A percentile compares a stretch with the other conserved stretches of the same genome.
Conservation (phyloP, 2,113 vertebrate species). For the Gasterosteus aculeatus region DNA sequence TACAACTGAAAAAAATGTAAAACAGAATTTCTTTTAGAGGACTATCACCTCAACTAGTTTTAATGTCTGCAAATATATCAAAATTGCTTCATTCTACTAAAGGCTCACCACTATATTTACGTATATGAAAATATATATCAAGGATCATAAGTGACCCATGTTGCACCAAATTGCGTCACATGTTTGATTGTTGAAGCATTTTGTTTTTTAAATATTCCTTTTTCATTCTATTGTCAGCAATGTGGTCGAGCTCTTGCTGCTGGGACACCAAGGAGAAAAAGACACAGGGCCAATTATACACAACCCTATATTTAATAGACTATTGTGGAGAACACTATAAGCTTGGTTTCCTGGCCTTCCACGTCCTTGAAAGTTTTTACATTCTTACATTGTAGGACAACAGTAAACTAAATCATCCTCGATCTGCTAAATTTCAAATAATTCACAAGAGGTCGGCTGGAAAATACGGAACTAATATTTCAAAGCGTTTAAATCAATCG, state of each 20-base stretch:
- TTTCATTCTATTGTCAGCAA: slow-evolving; percentile 13
- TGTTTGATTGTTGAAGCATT: slow-evolving; percentile 10
- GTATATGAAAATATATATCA: background rate
- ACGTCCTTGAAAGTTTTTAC: slow-evolving; percentile 3
- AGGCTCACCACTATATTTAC: background rate
- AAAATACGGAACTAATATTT: background rate
- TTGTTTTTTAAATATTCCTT: background rate
- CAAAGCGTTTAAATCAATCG: background rate
- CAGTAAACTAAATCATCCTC: background rate
- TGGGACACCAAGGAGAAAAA: background rate
- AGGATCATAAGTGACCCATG: background rate
- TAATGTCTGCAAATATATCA: background rate
- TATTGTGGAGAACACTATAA: background rate
- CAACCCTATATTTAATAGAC: background rate
- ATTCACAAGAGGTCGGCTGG: background rate
- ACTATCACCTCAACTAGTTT: background rate
- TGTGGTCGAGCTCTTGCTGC: slow-evolving; percentile 5
- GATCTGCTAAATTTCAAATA: background rate
- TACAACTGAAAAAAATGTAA: background rate
- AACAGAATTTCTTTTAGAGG: background rate
- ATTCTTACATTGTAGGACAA: background rate
- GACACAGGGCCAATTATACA: slow-evolving; percentile 20
- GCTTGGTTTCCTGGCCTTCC: slow-evolving; percentile 6
- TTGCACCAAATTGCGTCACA: slow-evolving; percentile 12
- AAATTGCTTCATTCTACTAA: background rate